Percentiles rank a stretch among this genome's conserved stretches.
Evolutionary conservation across 1,140 invertebrate species (phyloP).

Genomic region (Prorops nasuta): DNA sequence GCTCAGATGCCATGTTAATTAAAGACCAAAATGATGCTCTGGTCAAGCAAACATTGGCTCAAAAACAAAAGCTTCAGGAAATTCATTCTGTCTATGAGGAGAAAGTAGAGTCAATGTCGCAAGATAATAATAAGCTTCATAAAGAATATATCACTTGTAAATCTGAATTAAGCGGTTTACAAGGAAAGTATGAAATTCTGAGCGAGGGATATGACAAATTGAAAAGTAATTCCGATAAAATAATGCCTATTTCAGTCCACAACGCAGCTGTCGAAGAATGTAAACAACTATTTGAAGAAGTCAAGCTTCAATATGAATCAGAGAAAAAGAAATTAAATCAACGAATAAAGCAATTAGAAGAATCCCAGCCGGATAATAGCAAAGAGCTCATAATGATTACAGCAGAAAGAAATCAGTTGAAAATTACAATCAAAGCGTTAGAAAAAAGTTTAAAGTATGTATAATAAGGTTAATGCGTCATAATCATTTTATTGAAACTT

Average conservation of each 20-base stretch:
- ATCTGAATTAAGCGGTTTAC: slow-evolving; percentile 59
- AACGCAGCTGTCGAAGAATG: slow-evolving; percentile 63
- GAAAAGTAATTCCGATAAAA: slow-evolving; percentile 55
- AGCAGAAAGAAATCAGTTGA: slow-evolving; percentile 55
- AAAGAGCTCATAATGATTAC: slow-evolving; percentile 44
- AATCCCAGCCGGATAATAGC: slow-evolving; percentile 48
- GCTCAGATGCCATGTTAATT: slow-evolving; percentile 57
- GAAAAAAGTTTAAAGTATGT: slow-evolving; percentile 58
- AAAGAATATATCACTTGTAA: slow-evolving; percentile 57
- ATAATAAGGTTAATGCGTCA: slow-evolving; percentile 1
- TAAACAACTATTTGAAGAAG: slow-evolving; percentile 63
- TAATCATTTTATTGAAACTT: background rate
- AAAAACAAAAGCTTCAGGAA: slow-evolving; percentile 63
- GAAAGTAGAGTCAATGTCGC: slow-evolving; percentile 60
- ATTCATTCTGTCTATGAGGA: slow-evolving; percentile 62
- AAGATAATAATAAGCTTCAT: slow-evolving; percentile 62
- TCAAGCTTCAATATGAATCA: slow-evolving; percentile 62
- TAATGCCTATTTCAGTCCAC: slow-evolving; percentile 59
- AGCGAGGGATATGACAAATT: slow-evolving; percentile 57
- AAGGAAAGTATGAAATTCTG: slow-evolving; percentile 58
- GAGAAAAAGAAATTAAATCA: slow-evolving; percentile 56
- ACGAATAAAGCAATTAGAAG: slow-evolving; percentile 48
- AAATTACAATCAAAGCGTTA: slow-evolving; percentile 44
- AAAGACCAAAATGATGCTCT: slow-evolving; percentile 64
- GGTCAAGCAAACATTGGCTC: slow-evolving; percentile 49